Conservation (phyloP, 2,113 vertebrate genomes). For the Spea bombifrons region DNA sequence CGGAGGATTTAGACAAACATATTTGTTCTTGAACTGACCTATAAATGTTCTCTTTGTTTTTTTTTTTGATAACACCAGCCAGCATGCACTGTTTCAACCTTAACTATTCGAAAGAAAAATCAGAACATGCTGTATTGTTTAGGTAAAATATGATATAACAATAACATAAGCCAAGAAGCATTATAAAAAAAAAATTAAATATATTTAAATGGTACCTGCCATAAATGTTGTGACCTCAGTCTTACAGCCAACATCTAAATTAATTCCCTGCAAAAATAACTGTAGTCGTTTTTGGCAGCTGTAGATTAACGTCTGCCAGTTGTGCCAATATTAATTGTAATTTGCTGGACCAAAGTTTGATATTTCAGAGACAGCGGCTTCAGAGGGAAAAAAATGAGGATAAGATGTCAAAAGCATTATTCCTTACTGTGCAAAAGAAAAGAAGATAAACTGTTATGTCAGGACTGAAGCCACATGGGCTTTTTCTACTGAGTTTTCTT, state of each 20-base stretch:
- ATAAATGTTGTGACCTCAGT: background rate
- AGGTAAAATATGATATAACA: slow-evolving; percentile 47
- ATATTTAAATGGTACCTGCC: slow-evolving; percentile 39
- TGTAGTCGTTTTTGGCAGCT: slow-evolving; percentile 12
- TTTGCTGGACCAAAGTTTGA: slow-evolving; percentile 27
- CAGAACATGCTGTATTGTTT: slow-evolving; percentile 45
- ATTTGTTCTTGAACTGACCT: slow-evolving; percentile 38
- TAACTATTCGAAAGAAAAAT: slow-evolving; percentile 31
- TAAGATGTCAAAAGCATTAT: slow-evolving; percentile 36
- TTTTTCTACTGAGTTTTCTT: slow-evolving; percentile 22
- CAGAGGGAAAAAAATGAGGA: slow-evolving; percentile 2
- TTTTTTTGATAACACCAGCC: slow-evolving; percentile 24
- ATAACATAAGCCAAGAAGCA: slow-evolving; percentile 38
- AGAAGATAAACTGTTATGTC: slow-evolving; percentile 44
- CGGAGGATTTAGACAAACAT: slow-evolving; percentile 35
- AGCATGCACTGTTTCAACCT: slow-evolving; percentile 37
- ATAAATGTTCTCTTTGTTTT: slow-evolving; percentile 35
- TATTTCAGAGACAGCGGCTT: slow-evolving; percentile 34
- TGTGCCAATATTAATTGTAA: slow-evolving; percentile 40
- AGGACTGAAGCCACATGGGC: slow-evolving; percentile 27
- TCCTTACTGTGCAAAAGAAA: slow-evolving; percentile 37
- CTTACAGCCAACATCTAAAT: slow-evolving; percentile 41
- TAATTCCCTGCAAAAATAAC: slow-evolving; percentile 43
- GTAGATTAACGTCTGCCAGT: slow-evolving; percentile 20
- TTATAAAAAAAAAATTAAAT: slow-evolving; percentile 33